Conservation (phyloP, 2,797 vertebrate genomes). For the Peromyscus attwateri region DNA sequence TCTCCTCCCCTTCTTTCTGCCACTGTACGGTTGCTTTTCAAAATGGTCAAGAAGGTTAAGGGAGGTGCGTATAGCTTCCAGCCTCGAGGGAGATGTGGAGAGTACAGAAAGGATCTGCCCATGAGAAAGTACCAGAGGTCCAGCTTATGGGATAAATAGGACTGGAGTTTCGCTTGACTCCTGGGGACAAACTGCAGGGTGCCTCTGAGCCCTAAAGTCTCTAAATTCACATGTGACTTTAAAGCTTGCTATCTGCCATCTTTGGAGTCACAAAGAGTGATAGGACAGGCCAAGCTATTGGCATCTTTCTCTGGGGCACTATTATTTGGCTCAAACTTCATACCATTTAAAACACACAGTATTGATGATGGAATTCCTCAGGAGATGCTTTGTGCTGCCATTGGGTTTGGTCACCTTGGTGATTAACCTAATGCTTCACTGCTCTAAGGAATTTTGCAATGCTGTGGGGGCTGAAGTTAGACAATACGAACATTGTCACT, state of each 20-base stretch:
- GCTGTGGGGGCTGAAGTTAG: neutral
- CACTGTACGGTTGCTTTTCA: neutral
- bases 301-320: neutral
- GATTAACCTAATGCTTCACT: neutral
- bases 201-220: neutral
- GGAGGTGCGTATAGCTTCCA: neutral
- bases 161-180: neutral
- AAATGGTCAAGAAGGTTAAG: neutral
- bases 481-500: neutral
- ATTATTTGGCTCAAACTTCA: neutral
- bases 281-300: neutral
- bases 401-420: neutral
- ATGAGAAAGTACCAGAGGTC: too few relatives aligned
- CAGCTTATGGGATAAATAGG: neutral
- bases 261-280: neutral
- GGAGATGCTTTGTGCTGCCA: neutral
- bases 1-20: neutral
- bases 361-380: neutral
- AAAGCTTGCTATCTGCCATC: neutral
- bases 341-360: neutral
- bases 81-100: neutral
- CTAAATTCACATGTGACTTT: neutral
- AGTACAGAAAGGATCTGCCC: neutral
- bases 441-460: neutral
- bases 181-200: neutral